Conservation (phyloP, 2,797 vertebrate species). For the Rhabdophis nuchalis region DNA sequence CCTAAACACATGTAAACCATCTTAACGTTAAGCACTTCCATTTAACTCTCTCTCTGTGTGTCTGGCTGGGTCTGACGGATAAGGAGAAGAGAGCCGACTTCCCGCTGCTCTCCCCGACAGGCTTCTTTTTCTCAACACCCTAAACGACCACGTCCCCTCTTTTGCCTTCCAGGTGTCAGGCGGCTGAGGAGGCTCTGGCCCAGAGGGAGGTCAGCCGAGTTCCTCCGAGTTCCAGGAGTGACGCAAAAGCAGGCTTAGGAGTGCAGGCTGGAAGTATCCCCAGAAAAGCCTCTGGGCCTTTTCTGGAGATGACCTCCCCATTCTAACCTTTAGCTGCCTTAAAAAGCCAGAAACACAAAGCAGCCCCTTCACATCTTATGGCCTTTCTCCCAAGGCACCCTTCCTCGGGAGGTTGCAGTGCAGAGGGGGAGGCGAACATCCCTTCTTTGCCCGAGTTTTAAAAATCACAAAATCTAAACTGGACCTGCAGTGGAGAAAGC, state of each 20-base stretch:
- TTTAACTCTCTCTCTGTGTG: neutral
- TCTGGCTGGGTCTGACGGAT: neutral
- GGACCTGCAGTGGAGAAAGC: neutral
- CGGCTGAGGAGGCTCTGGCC: neutral
- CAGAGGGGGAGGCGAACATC: neutral
- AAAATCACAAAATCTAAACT: neutral
- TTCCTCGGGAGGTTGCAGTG: neutral
- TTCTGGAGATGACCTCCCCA: neutral
- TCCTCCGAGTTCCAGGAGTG: neutral
- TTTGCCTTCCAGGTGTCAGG: neutral
- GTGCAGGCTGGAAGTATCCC: neutral
- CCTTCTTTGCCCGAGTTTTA: neutral
- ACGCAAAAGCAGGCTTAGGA: neutral
- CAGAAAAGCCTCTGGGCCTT: neutral
- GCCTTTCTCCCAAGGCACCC: neutral
- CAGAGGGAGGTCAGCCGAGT: neutral
- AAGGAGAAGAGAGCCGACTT: neutral
- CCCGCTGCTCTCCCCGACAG: neutral
- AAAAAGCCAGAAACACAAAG: neutral
- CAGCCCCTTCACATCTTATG: neutral
- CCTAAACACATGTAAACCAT: constrained; percentile 28
- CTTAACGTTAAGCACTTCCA: constrained; percentile 13
- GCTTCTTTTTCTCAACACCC: neutral
- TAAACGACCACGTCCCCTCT: neutral
- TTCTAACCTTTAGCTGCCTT: neutral